Base-by-base conservation (phyloP, 2,797 vertebrate species). In the Danionella dracula region DNA sequence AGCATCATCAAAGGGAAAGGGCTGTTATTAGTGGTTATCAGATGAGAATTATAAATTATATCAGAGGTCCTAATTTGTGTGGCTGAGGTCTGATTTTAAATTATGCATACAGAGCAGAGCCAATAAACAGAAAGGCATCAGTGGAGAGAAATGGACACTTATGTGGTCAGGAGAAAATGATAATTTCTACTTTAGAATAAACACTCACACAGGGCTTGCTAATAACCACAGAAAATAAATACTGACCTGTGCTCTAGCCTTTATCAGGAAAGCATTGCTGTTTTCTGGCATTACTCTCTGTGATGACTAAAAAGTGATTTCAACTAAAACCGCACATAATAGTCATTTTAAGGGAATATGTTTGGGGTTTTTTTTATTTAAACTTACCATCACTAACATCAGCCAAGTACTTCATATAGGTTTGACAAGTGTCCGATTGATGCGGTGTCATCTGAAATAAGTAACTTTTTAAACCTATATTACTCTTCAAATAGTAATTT, bases 191-290 rank as follows among this genome's bases (percentile, higher is more conserved):
- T 60, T 57, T 51, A 44, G 59, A 56, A 66, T n/a, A 49, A 29
- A 38, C 46, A 51, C 34, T 45, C 21, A 41, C 54, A 32, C 48
- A 54, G n/a, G n/a, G n/a, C n/a, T 55, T 70, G 79, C 53, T 54
- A 74, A 77, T 66, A 73, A 67, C 75, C 23, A 57, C 59, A 70
- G 67, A 77, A 73, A 75, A 75, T 78, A 73, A 71, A 75, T 78
- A 56, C 45, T 66, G 65, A 71, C 71, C 70, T 73, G 70, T 73
- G 64, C 54, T 53, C 34, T 60, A 46, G 67, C 70, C 69, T 61
- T 58, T 67, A 68, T 72, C 61, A n/a, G n/a, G n/a, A n/a, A n/a
- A n/a, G n/a, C n/a, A n/a, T n/a, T n/a, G n/a, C n/a, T n/a, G n/a
- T n/a, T n/a, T n/a, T n/a, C n/a, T n/a, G n/a, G n/a, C n/a, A n/a